A percentile compares a stretch with the other conserved stretches of the same genome.
Conservation (phyloP, 2,797 vertebrate species). For the Astyanax mexicanus region DNA sequence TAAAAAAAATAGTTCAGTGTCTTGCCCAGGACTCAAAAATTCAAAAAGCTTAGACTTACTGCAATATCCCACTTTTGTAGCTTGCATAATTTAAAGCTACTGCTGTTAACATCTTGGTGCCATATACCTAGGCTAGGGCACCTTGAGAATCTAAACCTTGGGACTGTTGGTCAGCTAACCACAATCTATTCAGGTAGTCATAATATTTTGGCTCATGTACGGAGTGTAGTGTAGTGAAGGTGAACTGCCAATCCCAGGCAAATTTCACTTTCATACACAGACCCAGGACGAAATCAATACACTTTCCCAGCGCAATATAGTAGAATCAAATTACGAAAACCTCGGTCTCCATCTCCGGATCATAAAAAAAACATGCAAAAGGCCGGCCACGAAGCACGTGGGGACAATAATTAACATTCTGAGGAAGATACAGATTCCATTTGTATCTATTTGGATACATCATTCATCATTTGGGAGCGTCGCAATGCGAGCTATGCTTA, state of each 20-base stretch:
- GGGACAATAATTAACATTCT: constrained; percentile 50
- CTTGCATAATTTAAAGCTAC: too few relatives aligned
- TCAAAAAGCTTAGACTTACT: too few relatives aligned
- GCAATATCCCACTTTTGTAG: too few relatives aligned
- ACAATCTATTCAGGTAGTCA: too few relatives aligned
- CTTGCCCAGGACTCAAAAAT: too few relatives aligned
- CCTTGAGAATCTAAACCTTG: too few relatives aligned
- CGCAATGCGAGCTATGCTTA: constrained; percentile 36
- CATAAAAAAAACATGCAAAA: constrained; percentile 58
- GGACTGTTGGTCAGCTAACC: too few relatives aligned
- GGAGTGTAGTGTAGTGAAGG: too few relatives aligned
- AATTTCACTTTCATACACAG: constrained; percentile 29
- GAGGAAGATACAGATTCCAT: constrained; percentile 55
- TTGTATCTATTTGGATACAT: constrained; percentile 56
- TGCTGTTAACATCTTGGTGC: too few relatives aligned
- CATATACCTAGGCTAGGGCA: too few relatives aligned
- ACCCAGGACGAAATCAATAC: constrained; percentile 43
- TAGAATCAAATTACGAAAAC: constrained; percentile 51
- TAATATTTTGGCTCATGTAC: too few relatives aligned
- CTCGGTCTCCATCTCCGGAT: constrained; percentile 57
- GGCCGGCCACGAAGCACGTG: constrained; percentile 22
- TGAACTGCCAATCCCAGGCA: neutral
- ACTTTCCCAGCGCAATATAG: constrained; percentile 44
- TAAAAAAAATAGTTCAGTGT: too few relatives aligned
- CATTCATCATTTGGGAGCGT: constrained; percentile 56